Base-by-base conservation (phyloP, 2,888 invertebrate genomes). In the Ischnus inquisitorius region DNA sequence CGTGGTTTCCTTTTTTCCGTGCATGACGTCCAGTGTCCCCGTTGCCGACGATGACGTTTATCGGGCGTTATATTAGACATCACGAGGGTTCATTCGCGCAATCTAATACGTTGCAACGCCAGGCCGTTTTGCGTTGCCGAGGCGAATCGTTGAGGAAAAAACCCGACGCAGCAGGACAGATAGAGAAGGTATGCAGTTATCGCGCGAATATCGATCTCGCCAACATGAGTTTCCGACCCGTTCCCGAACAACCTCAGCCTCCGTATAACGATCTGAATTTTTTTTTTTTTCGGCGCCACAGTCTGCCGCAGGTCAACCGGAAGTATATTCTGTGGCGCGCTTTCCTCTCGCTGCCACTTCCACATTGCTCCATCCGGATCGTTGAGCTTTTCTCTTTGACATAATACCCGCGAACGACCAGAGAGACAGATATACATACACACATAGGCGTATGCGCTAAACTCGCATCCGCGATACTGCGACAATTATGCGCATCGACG, bases 221-320 rank as follows among this genome's bases (percentile, higher is more conserved):
- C 64, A 22, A 64, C 68, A 19, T 39, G 60, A 82, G 79, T 84
- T 86, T 86, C 84, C 83, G 82, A 78, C 78, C 85, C 80, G 75
- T 82, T 86, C 85, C 85, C 82, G 76, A 85, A 84, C 78, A 72
- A 85, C 80, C 65, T 65, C 78, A 68, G 75, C 76, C 82, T 57
- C 65, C 54, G 72, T 74, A 83, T 81, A 83, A 85, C 86, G 72
- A 87, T 79, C 83, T 83, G 85, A 87, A 88, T 89, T 89, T 90
- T 90, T 85, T 34, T 89, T 89, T 90, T 90, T 85, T 34, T 34
- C 34, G 85, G 84, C 76, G 85, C 25, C 16, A 46, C n/a, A 62
- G 48, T 19, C 69, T 39, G 57, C 46, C 48, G 80, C 86, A 89
- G 87, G 89, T 89, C 88, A 89, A 72, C 85, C 86, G 89, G 89